Base-by-base conservation (phyloP, 2,888 invertebrate genomes). In the Euphydryas editha region DNA sequence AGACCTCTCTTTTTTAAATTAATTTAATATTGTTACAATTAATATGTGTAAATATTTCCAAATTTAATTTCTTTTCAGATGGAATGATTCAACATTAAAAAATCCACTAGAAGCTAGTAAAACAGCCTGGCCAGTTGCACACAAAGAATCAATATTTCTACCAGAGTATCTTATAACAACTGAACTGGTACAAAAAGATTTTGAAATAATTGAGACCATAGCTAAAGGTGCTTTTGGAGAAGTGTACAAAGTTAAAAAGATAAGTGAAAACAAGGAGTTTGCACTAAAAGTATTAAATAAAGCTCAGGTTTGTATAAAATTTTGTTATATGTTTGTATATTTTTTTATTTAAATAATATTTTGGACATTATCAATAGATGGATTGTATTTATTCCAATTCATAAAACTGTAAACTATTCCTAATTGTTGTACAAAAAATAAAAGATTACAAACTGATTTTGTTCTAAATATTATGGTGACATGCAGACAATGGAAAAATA, bases 161-260 rank as follows among this genome's bases (percentile, higher is more conserved):
- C 98, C 98, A 65, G 97, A 98, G 87, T 98, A 98, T 84, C 96
- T 96, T 78, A 94, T 96, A 60, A 94, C 94, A 72, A 93, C 94
- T 55, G 93, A 94, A 51, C 85, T 94, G 65, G 75, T 86, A 51
- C 94, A 95, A 76, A 92, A 92, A 72, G 94, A 94, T 73, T 96
- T 94, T 81, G 85, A 94, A 88, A 94, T 97, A 72, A 81, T 96
- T 59, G 94, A 95, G 73, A 94, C 95, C 68, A 95, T 98, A 81
- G 96, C 97, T n/a, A 95, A 95, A 80, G 98, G 99, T 70, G 96
- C 98, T 20, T 99, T 97, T 87, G 98, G 98, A 21, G 95, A 96
- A 86, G 98, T 99, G 5, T 96, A 96, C 78, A 96, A 96, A 93
- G 97, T 97, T 15, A 90, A 93, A 72, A 94, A 95, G 81, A 93